Base-by-base conservation (phyloP, 2,888 invertebrate genomes). In the Apotomis betuletana region DNA sequence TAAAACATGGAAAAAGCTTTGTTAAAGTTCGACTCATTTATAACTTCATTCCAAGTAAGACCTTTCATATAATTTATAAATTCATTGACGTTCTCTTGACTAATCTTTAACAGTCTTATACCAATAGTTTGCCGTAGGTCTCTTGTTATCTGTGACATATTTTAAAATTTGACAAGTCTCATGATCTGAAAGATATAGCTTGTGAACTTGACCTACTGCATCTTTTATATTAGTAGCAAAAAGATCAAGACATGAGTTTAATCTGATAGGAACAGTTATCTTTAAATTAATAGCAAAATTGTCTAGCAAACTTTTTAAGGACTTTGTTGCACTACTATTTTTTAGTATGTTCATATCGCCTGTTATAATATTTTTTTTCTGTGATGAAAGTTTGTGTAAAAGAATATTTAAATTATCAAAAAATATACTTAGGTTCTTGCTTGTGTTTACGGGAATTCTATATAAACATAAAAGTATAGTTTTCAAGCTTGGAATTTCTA, bases 221-320 rank as follows among this genome's bases (percentile, higher is more conserved):
- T 57, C 63, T 13, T 62, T 62, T 57, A 69, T 62, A 41, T 62
- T 57, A 49, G 64, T 70, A 6, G 57, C 64, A 61, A 73, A 69
- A 38, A 69, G 69, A 44, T 61, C 73, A 38, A 73, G 69, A 51
- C 69, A 73, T 27, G 41, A 55, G 41, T 65, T 41, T 12, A 64
- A 38, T 65, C 73, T 59, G 15, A 69, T 73, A 9, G 69, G 69
- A 49, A 27, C 49, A 51, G 46, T 65, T 12, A 73, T 46, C 46
- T 73, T 61, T 10, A 73, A 13, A 5, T 41, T 41, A 4, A 41
- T 5, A 41, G 4, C 6, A 41, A 41, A 41, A 41, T 5, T 5
- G 6, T 5, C 4, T 5, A 41, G 41, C 6, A 41, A 41, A 41
- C 41, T 6, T 41, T 41, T 41, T 4, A 41, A 2, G 41, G 41